phyloP scores from a whole-genome alignment of 2,797 vertebrate species.

The Eutrigla gurnardus region DNA sequence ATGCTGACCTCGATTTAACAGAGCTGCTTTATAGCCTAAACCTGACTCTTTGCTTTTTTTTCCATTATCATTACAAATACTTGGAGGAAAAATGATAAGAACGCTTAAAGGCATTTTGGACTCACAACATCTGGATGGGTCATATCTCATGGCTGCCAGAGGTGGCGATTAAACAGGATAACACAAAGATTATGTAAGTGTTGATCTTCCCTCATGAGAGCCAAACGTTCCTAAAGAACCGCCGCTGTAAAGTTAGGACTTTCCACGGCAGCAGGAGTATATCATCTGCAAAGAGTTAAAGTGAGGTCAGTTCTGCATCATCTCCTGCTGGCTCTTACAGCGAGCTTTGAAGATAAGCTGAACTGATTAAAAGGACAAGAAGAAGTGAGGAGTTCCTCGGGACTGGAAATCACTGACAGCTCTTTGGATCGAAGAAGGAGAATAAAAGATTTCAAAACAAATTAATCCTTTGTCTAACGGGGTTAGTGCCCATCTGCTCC shows the following conservation, averaged over 20 bases:
- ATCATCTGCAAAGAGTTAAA: slow-evolving; percentile 47
- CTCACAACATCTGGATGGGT: slow-evolving; percentile 13
- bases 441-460: slow-evolving; percentile 27
- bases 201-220: slow-evolving; percentile 22
- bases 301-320: slow-evolving; percentile 19
- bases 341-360: slow-evolving; percentile 36
- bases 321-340: slow-evolving; percentile 10
- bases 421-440: slow-evolving; percentile 16
- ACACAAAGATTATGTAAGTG: slow-evolving; percentile 12
- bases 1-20: slow-evolving; percentile 10
- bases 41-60: background rate
- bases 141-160: slow-evolving; percentile 14
- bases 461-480: slow-evolving; percentile 13
- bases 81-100: slow-evolving; percentile 1
- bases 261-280: slow-evolving; percentile 5
- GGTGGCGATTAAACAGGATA: slow-evolving; percentile 11
- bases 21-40: background rate
- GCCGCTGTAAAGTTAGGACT: slow-evolving; percentile 28
- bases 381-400: slow-evolving; percentile 17
- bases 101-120: slow-evolving; percentile 20
- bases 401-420: slow-evolving; percentile 27
- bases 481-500: slow-evolving; percentile 20
- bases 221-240: slow-evolving; percentile 47
- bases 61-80: background rate
- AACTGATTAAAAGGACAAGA: slow-evolving; percentile 35